Base-by-base conservation (phyloP, 37 sponge, comb jelly and placozoan genomes). In the Axinella damicornis region DNA sequence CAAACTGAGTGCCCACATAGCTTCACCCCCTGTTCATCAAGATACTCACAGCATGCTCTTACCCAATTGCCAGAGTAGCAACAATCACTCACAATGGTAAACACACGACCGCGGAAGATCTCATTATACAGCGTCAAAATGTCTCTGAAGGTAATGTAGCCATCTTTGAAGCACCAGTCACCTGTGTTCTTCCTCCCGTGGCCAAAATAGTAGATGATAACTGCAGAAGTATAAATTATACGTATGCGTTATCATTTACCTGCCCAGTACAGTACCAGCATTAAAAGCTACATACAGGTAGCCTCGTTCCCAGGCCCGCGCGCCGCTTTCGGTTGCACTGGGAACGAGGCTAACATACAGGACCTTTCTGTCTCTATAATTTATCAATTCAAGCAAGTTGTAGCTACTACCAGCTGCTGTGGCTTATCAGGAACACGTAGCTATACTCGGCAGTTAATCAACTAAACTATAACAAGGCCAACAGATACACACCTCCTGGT, bases 91-190 rank as follows among this genome's bases (percentile, higher is more conserved):
- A 85, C 65, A 33, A 92, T 14, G 39, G 81, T 71, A 30, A 92
- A 68, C 12, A 83, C 55, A 35, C 74, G 34, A 22, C 89, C 89
- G 25, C 71, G 37, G 65, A 83, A 80, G 60, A 70, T 62, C 9
- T 59, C 67, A 57, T 68, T 64, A 72, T 92, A 92, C 58, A 92
- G 85, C 5, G 27, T 25, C 57, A 81, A 19, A n/a, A 92, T 34
- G 32, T 92, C 93, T 20, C 78, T 73, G 63, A 92, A 80, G 27
- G 81, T 71, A 58, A 93, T 85, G 67, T 73, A 71, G 53, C 87
- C 87, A 73, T 89, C 94, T 57, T 79, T 65, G 71, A 94, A 94
- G 58, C 95, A 90, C 95, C 95, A 94, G 82, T 90, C 88, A 39
- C 95, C 95, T 24, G 95, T 87, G 37, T 41, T 68, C 65, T 73